Evolutionary conservation across 2,113 vertebrate genomes (phyloP).

Genomic region (Etia nguti): DNA sequence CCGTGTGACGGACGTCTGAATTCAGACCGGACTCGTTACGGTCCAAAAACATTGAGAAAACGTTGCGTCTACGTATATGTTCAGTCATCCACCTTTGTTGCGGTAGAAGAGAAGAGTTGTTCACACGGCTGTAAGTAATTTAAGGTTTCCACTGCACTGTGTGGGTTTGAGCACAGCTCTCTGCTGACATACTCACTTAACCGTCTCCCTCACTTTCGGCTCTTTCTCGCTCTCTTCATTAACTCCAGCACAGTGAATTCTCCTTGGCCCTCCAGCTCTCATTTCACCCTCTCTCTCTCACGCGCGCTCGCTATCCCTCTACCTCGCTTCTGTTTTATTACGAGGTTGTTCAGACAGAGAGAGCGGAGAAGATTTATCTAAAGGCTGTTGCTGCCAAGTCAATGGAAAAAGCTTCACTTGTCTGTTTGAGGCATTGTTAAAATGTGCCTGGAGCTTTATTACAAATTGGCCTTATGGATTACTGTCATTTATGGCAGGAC

Average conservation of each 20-base stretch:
- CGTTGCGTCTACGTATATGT: neutral
- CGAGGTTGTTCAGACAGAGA: constrained; percentile 62
- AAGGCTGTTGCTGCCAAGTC: constrained; percentile 64
- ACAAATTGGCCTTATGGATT: constrained; percentile 72
- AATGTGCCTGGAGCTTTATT: constrained; percentile 66
- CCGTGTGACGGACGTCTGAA: constrained; percentile 30
- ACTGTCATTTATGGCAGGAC: constrained; percentile 59
- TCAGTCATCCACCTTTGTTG: constrained; percentile 35
- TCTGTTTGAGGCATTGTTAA: constrained; percentile 65
- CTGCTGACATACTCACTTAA: constrained; percentile 66
- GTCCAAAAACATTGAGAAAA: constrained; percentile 17
- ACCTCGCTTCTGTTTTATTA: constrained; percentile 62
- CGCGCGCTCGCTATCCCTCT: neutral
- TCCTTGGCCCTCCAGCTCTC: constrained; percentile 58
- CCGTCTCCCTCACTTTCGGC: constrained; percentile 50
- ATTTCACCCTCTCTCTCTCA: constrained; percentile 33
- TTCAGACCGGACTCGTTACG: neutral
- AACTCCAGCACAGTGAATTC: constrained; percentile 64
- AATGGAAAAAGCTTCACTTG: constrained; percentile 60
- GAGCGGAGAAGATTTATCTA: constrained; percentile 65
- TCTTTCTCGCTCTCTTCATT: constrained; percentile 67
- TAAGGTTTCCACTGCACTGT: constrained; percentile 47
- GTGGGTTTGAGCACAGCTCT: constrained; percentile 57
- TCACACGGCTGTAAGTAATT: constrained; percentile 54
- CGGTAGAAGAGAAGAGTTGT: constrained; percentile 31